phyloP scores from a whole-genome alignment of 2,888 invertebrate species.

The Mellilla xanthometata region DNA sequence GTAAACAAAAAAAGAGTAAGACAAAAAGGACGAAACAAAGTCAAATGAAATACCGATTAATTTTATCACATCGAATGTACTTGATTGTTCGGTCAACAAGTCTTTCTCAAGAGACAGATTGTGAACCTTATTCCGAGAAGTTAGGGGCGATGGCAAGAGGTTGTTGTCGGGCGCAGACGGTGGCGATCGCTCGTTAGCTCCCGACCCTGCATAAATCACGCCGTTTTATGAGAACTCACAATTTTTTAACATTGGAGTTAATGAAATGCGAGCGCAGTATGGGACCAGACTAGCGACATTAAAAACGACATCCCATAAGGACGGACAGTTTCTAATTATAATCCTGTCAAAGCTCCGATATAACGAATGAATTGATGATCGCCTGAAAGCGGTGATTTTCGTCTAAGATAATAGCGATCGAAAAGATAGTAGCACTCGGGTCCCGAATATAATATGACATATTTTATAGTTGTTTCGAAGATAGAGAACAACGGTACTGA shows the following conservation, averaged over 20 bases:
- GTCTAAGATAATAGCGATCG: slow-evolving; percentile 68
- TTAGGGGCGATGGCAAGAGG: slow-evolving; percentile 16
- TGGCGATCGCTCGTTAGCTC: slow-evolving; percentile 75
- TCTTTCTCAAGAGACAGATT: slow-evolving; percentile 14
- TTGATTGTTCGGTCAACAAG: slow-evolving; percentile 47
- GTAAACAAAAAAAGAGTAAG: slow-evolving; percentile 17
- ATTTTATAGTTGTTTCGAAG: slow-evolving; percentile 49
- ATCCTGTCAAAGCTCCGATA: slow-evolving; percentile 79
- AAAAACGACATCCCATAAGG: slow-evolving; percentile 78
- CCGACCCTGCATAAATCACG: slow-evolving; percentile 78
- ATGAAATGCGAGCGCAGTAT: slow-evolving; percentile 82
- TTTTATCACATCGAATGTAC: slow-evolving; percentile 29
- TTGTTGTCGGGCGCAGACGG: slow-evolving; percentile 46
- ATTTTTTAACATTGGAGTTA: slow-evolving; percentile 73
- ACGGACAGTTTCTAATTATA: slow-evolving; percentile 81
- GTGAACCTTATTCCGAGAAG: slow-evolving; percentile 11
- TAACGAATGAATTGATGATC: slow-evolving; percentile 79
- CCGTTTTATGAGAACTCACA: slow-evolving; percentile 76
- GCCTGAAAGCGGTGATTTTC: slow-evolving; percentile 67
- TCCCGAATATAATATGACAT: slow-evolving; percentile 52
- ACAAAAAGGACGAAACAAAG: slow-evolving; percentile 35
- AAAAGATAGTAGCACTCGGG: slow-evolving; percentile 63
- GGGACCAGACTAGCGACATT: slow-evolving; percentile 79
- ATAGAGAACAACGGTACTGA: no score
- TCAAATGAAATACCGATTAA: slow-evolving; percentile 27